Evolutionary conservation across 2,113 vertebrate genomes (phyloP).

Genomic region (Australoheros scitulus): DNA sequence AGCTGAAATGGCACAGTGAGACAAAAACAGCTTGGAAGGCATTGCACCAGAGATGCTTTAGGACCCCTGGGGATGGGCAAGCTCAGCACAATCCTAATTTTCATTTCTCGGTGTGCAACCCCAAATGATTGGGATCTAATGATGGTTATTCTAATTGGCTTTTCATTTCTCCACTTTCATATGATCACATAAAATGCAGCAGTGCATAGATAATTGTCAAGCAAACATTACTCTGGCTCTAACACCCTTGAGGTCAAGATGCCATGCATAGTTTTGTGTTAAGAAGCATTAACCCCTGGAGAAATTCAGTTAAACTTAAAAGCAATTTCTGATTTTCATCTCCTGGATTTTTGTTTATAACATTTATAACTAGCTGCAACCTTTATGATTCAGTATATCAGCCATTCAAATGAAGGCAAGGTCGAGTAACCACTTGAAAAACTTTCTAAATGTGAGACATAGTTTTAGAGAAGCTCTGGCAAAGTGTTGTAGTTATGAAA

Average conservation of each 20-base stretch:
- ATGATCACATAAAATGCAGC: slow-evolving; percentile 48
- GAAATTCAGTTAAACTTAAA: background rate
- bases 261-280: background rate
- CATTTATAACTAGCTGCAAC: background rate
- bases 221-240: slow-evolving; percentile 14
- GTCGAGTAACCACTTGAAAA: background rate
- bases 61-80: slow-evolving; percentile 60
- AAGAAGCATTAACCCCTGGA: background rate
- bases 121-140: slow-evolving; percentile 73
- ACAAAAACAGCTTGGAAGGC: slow-evolving; percentile 67
- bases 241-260: slow-evolving; percentile 8
- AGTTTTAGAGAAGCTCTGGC: background rate
- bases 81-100: slow-evolving; percentile 70
- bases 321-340: background rate
- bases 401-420: background rate
- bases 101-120: slow-evolving; percentile 74
- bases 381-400: background rate
- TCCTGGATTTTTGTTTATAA: background rate
- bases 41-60: slow-evolving; percentile 49
- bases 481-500: background rate
- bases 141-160: slow-evolving; percentile 73
- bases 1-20: slow-evolving; percentile 45
- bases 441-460: background rate
- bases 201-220: slow-evolving; percentile 28
- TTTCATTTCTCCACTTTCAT: slow-evolving; percentile 61